Base-by-base conservation (phyloP, 2,888 invertebrate species). In the Lacanobia wlatinum region DNA sequence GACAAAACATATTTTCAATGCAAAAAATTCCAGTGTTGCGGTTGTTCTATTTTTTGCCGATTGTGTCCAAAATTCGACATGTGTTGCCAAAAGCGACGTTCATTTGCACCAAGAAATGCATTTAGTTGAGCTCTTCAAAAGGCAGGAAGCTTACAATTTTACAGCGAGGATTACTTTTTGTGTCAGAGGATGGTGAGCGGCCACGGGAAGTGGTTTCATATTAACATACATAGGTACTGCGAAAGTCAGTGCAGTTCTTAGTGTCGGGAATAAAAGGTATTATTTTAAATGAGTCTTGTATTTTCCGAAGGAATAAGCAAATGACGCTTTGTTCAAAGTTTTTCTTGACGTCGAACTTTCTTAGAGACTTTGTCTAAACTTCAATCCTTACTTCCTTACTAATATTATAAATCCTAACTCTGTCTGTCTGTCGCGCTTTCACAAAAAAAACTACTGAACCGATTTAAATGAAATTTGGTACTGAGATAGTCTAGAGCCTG, bases 121-220 rank as follows among this genome's bases (percentile, higher is more conserved):
- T 73, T 65, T 55, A 60, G 65, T 60, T 7, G 28, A 55, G 55
- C 56, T 55, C 60, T 70, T 73, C 38, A 76, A 77, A 71, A 64
- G 70, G 52, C 82, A 82, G 82, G 80, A 82, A 78, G 71, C 70
- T 52, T 48, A 78, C 62, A 79, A 78, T 81, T 67, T 71, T 63
- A 56, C 73, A 70, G 65, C 12, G 46, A 60, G 55, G 63, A 43
- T 74, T 69, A 69, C 43, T 82, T 77, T 77, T 74, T 79, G 71
- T 78, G 71, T 53, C 73, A 69, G 67, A 65, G 66, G 70, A 70
- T 59, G 71, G 71, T 74, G 73, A 80, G 79, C 70, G 78, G 70
- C 46, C 34, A 56, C 81, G 66, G 77, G 82, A 82, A 76, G 65
- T 58, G 73, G 66, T 68, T 70, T 46, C n/a, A 53, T 48, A 71